A percentile compares a stretch with the other conserved stretches of the same genome.
These are phyloP conservation scores for Drosophila trapezifrons DNA, from an alignment of 1,140 invertebrate species.

Conservation along the genomic window DNA sequence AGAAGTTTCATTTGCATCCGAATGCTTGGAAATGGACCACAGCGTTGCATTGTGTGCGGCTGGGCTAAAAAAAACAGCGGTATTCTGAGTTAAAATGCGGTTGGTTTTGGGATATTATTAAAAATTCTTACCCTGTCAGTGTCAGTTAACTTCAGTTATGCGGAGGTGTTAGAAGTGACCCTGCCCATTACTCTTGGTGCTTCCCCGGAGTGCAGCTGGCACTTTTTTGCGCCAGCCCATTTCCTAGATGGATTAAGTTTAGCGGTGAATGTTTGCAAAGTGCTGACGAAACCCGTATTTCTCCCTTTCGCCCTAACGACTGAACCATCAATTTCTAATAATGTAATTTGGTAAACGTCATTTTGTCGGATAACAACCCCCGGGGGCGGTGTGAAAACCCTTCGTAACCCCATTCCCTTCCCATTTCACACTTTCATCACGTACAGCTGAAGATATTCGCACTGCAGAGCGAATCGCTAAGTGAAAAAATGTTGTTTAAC, in stretches of 20 bases:
- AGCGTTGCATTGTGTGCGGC: constrained; percentile 30
- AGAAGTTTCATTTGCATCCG: constrained; percentile 21
- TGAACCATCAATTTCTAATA: constrained; percentile 81
- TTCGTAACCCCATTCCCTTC: constrained; percentile 12
- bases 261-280: constrained; percentile 17
- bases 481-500: constrained; percentile 44
- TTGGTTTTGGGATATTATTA: constrained; percentile 58
- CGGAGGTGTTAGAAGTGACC: constrained; percentile 24
- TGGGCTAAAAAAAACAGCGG: too few species aligned
- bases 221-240: constrained; percentile 13
- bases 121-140: constrained; percentile 53
- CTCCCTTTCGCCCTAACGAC: constrained; percentile 2
- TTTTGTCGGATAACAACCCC: constrained; percentile 50
- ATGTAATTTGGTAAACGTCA: constrained; percentile 81
- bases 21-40: constrained; percentile 1
- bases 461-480: constrained; percentile 32
- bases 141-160: constrained; percentile 17
- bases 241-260: constrained; percentile 29
- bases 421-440: constrained; percentile 56
- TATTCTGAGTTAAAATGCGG: constrained; percentile 60
- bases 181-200: constrained; percentile 26
- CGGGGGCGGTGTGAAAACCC: constrained; percentile 37
- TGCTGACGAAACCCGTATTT: constrained; percentile 30
- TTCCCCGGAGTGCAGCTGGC: constrained; percentile 12
- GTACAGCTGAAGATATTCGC: constrained; percentile 61